Percentiles rank a stretch among this genome's conserved stretches.
Evolutionary conservation across 2,113 vertebrate species (phyloP).

Genomic region (Mustelus asterias): DNA sequence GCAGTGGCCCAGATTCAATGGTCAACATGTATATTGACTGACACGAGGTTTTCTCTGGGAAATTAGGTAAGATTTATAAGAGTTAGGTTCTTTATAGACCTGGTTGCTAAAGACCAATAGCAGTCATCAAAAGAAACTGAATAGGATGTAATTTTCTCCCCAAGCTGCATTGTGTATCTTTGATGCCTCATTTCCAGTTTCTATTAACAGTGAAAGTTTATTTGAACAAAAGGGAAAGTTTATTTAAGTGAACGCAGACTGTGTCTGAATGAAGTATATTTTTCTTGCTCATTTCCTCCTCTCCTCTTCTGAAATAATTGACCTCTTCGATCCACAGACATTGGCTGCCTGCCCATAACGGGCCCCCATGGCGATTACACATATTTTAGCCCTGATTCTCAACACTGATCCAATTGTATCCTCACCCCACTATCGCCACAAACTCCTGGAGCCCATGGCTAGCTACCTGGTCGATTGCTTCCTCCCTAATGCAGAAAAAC

Average conservation of each 20-base stretch:
- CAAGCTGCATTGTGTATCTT: neutral
- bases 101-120: neutral
- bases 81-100: neutral
- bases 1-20: neutral
- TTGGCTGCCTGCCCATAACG: neutral
- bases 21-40: neutral
- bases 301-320: neutral
- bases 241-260: too few species aligned
- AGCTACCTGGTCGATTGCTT: neutral
- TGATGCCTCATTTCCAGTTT: neutral
- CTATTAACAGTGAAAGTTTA: neutral
- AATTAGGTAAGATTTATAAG: neutral
- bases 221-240: neutral
- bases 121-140: neutral
- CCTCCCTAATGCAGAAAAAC: neutral
- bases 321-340: neutral
- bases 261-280: too few species aligned
- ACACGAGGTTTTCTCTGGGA: neutral
- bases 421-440: neutral
- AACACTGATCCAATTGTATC: neutral
- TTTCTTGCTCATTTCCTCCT: neutral
- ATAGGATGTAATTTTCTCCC: neutral
- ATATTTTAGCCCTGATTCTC: neutral
- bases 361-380: neutral
- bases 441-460: neutral